Conservation (phyloP, 2,113 vertebrate species). For the Morone chrysops region DNA sequence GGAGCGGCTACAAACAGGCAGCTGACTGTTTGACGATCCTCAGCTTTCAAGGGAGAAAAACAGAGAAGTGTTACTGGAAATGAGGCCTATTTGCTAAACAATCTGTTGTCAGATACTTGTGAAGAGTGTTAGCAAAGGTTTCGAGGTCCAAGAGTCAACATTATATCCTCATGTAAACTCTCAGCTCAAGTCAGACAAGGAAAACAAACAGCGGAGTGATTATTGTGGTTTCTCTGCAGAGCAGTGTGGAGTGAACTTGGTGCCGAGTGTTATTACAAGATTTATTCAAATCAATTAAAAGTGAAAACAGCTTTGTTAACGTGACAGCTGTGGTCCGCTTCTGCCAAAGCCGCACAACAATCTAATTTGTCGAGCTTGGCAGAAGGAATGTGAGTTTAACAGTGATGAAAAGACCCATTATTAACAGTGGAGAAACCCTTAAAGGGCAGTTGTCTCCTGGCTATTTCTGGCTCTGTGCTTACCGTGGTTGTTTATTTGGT, state of each 20-base stretch:
- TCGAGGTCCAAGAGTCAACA: background rate
- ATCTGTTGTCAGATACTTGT: background rate
- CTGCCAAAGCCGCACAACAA: slow-evolving; percentile 46
- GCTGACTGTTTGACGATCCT: slow-evolving; percentile 12
- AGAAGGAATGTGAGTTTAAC: slow-evolving; percentile 29
- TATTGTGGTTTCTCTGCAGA: slow-evolving; percentile 11
- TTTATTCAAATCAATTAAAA: slow-evolving; percentile 41
- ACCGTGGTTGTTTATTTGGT: background rate
- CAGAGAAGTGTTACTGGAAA: slow-evolving; percentile 4
- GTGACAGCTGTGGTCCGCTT: slow-evolving; percentile 21
- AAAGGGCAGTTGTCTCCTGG: background rate
- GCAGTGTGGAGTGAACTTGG: background rate
- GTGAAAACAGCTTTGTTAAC: slow-evolving; percentile 50
- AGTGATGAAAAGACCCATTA: slow-evolving; percentile 30
- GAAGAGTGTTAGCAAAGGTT: background rate
- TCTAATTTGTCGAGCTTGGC: slow-evolving; percentile 28
- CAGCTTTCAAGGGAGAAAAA: background rate
- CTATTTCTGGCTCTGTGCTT: background rate
- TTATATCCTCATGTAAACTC: background rate
- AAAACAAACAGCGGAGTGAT: slow-evolving; percentile 7
- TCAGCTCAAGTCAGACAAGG: background rate
- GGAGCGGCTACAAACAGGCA: background rate
- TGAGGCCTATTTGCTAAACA: background rate
- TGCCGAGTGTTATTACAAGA: slow-evolving; percentile 7
- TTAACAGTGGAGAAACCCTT: slow-evolving; percentile 25